A percentile compares a stretch with the other conserved stretches of the same genome.
phyloP scores from a whole-genome alignment of 2,113 vertebrate species.

The Onychostruthus taczanowskii region DNA sequence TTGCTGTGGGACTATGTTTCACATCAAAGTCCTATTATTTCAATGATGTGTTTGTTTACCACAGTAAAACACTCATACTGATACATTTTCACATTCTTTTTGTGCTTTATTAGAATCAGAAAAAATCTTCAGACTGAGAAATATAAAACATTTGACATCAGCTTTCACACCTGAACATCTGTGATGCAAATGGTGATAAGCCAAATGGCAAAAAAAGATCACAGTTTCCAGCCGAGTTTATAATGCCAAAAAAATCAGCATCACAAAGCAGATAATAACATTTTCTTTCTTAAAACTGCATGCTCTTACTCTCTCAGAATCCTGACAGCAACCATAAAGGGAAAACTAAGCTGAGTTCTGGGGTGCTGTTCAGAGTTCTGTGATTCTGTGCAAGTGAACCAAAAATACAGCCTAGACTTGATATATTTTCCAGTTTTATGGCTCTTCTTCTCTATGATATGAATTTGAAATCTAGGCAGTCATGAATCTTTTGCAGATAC shows the following conservation, averaged over 20 bases:
- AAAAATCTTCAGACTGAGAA: background rate
- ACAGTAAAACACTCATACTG: background rate
- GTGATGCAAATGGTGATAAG: background rate
- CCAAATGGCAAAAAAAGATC: background rate
- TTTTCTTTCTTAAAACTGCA: background rate
- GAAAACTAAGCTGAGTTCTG: background rate
- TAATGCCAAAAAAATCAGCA: background rate
- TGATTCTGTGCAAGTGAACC: background rate
- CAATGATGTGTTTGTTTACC: background rate
- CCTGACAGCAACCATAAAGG: background rate
- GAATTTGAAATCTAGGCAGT: background rate
- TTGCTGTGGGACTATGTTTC: background rate
- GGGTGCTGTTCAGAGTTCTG: background rate
- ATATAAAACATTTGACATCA: background rate
- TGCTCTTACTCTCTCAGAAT: background rate
- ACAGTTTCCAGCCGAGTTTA: background rate
- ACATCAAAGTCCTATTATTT: conserved; percentile 22
- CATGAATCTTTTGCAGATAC: background rate
- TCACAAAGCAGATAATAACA: background rate
- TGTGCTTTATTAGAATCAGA: background rate
- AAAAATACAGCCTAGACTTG: background rate
- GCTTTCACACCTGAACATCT: background rate
- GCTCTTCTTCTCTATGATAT: background rate
- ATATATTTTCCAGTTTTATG: background rate
- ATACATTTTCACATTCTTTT: background rate